phyloP scores from a whole-genome alignment of 2,113 vertebrate species.

The Phyllopteryx taeniolatus region DNA sequence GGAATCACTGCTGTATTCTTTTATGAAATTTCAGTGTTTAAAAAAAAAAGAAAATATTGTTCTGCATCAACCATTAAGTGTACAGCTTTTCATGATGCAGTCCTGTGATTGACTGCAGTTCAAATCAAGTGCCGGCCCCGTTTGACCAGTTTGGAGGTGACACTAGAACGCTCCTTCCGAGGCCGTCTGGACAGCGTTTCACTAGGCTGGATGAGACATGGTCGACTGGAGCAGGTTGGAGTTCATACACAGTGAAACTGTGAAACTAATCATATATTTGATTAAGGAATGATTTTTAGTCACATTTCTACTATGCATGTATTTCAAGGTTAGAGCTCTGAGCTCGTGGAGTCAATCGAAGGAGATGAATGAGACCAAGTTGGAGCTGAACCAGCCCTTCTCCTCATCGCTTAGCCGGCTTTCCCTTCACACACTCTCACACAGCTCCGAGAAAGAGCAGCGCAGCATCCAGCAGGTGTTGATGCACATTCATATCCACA shows the following conservation, averaged over 20 bases:
- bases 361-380: slow-evolving; percentile 50
- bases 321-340: slow-evolving; percentile 55
- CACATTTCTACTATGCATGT: neutral
- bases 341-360: slow-evolving; percentile 68
- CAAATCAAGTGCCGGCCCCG: slow-evolving; percentile 64
- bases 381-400: slow-evolving; percentile 73
- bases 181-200: slow-evolving; percentile 58
- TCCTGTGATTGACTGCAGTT: slow-evolving; percentile 54
- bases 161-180: slow-evolving; percentile 52
- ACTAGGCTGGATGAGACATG: slow-evolving; percentile 71
- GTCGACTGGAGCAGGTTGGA: slow-evolving; percentile 64
- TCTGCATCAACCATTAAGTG: neutral
- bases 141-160: slow-evolving; percentile 58
- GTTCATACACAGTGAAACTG: neutral
- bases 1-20: neutral
- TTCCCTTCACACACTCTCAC: slow-evolving; percentile 62
- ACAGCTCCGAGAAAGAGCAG: slow-evolving; percentile 37
- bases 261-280: neutral
- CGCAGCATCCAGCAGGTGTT: slow-evolving; percentile 71
- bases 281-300: neutral
- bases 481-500: neutral
- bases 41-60: neutral
- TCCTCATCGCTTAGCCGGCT: slow-evolving; percentile 63
- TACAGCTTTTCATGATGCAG: neutral
- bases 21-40: neutral